Conservation (phyloP, 2,888 invertebrate species). For the Cotesia congregata region DNA sequence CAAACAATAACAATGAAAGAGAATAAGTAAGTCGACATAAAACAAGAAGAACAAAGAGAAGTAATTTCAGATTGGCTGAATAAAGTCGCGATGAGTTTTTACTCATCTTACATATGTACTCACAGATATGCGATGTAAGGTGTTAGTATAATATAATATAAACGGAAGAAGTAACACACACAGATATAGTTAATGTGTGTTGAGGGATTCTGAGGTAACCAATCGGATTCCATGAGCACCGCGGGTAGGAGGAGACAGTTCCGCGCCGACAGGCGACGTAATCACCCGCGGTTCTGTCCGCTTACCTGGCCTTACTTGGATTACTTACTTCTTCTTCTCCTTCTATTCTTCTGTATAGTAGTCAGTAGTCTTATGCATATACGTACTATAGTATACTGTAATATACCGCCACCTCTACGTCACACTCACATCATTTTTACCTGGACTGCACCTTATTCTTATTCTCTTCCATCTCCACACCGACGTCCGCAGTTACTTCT, state of each 20-base stretch:
- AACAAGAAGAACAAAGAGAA: background rate
- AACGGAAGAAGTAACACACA: constrained; percentile 37
- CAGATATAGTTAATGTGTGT: constrained; percentile 32
- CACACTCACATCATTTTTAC: too few species aligned
- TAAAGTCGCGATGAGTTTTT: background rate
- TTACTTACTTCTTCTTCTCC: constrained; percentile 50
- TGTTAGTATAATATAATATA: constrained; percentile 41
- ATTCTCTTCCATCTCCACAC: too few species aligned
- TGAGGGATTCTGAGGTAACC: constrained; percentile 57
- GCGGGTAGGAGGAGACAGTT: constrained; percentile 69
- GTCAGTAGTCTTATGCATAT: too few species aligned
- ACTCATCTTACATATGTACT: background rate
- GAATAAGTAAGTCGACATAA: background rate
- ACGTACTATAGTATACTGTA: too few species aligned
- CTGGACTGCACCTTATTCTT: too few species aligned
- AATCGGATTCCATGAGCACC: constrained; percentile 65
- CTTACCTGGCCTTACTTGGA: constrained; percentile 53
- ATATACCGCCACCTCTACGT: too few species aligned
- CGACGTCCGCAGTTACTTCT: too few species aligned
- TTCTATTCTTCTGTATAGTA: constrained; percentile 8
- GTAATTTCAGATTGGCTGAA: background rate
- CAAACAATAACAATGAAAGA: background rate
- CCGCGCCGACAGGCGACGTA: constrained; percentile 69
- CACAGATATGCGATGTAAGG: constrained; percentile 36
- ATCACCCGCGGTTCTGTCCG: constrained; percentile 66